A percentile compares a stretch with the other conserved stretches of the same genome.
These are phyloP conservation scores for Eubucco bourcierii DNA, from an alignment of 2,113 vertebrate genomes.

Conservation along the genomic window DNA sequence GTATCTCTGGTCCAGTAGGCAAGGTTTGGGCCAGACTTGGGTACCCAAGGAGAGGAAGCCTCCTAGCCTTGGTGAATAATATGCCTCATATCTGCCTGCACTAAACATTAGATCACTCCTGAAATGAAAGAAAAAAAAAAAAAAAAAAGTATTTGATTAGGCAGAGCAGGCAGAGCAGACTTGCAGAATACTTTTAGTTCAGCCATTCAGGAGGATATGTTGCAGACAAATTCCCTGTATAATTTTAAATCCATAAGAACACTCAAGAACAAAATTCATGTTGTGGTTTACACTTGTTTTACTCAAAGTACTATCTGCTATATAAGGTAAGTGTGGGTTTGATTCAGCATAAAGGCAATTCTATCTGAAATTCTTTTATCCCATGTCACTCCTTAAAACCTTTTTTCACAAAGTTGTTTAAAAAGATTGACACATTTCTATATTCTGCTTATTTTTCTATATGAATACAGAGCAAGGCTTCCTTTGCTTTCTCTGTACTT, in stretches of 20 bases:
- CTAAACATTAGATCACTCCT: not conserved
- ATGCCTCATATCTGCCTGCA: not conserved
- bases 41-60: not conserved
- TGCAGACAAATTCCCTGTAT: not conserved
- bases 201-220: not conserved
- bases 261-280: not conserved
- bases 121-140: not conserved
- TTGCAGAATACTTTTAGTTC: not conserved
- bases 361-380: not conserved
- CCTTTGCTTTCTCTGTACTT: too few relatives aligned
- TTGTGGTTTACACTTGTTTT: not conserved
- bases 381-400: not conserved
- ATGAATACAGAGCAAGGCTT: not conserved
- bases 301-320: not conserved
- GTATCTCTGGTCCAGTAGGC: not conserved
- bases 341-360: not conserved
- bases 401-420: not conserved
- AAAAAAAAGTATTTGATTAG: not conserved
- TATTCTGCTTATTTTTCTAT: not conserved
- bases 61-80: fast-evolving
- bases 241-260: not conserved
- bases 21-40: not conserved
- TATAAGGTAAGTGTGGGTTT: not conserved
- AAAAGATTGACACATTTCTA: fast-evolving
- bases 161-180: not conserved